Base-by-base conservation (phyloP, 2,797 vertebrate species). In the Hapalemur alaotrensis region DNA sequence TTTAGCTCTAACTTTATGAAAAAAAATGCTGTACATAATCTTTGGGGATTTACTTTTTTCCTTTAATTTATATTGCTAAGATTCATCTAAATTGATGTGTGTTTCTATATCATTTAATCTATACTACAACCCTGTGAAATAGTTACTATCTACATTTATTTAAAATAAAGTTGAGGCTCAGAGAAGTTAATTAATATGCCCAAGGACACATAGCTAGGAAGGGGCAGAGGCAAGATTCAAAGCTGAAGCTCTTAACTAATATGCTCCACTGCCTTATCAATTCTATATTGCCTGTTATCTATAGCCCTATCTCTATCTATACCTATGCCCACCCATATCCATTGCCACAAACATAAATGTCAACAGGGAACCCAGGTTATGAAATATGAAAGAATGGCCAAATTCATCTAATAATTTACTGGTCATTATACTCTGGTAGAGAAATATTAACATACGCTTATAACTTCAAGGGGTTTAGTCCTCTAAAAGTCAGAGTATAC, bases 1-100 rank as follows among this genome's bases (percentile, higher is more conserved):
- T 35, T 86, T 83, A 70, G 30, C 43, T 95, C 85, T 78, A 90
- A 87, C 14, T 91, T 61, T 69, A 80, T 91, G 59, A 76, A 91
- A 72, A 91, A 76, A 83, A 10, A 35, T 70, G 35, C 52, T 87
- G 2, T 61, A 84, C 2, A n/a, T 72, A 87, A 80, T 82, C 73
- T 86, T 93, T 82, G 17, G 13, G 28, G 20, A 80, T 52, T 82
- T 86, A 59, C 30, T 46, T 94, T 93, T 95, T 91, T 78, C 15
- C 57, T 70, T 93, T 83, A 52, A 61, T 18, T 88, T 88, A 25
- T 23, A 57, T 95, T 65, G 23, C 67, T 95, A 90, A 82, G 48
- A 85, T 50, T 90, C n/a, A 50, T 69, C 43, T 63, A 84, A 92
- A 43, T 70, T 48, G 14, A 61, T 67, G 15, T 52, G 38, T 35